These are phyloP conservation scores for Adoxophyes honmai DNA, from an alignment of 1,140 invertebrate species.

Conservation along the genomic window DNA sequence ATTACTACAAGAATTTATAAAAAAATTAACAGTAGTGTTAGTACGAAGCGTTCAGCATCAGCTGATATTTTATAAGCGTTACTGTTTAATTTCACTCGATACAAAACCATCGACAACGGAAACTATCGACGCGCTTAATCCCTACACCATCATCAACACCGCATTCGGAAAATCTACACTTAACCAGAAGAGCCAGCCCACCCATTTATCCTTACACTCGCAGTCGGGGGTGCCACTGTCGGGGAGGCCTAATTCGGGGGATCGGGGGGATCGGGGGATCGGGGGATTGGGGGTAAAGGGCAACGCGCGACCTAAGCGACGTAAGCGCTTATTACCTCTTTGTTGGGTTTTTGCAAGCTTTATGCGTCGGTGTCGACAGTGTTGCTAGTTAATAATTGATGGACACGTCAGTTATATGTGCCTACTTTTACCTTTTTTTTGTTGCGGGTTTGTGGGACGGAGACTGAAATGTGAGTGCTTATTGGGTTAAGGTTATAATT, in stretches of 20 bases:
- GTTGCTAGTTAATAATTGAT: too few species aligned
- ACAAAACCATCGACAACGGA: constrained; percentile 41
- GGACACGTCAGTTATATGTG: too few species aligned
- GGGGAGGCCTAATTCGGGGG: constrained; percentile 48
- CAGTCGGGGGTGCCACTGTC: constrained; percentile 32
- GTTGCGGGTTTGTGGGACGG: too few species aligned
- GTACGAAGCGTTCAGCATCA: too few species aligned
- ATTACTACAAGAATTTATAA: too few species aligned
- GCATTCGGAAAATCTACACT: constrained; percentile 77
- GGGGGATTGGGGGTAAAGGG: constrained; percentile 43
- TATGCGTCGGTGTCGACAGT: constrained; percentile 7
- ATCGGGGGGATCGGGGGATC: too few species aligned
- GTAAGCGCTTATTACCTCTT: constrained; percentile 49
- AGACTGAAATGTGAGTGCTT: too few species aligned
- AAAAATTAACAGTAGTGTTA: too few species aligned
- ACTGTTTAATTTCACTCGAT: too few species aligned
- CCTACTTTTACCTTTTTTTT: too few species aligned
- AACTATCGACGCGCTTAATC: constrained; percentile 28
- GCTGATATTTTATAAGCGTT: too few species aligned
- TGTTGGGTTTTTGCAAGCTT: constrained; percentile 23
- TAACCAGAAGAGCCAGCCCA: constrained; percentile 75
- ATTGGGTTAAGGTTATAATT: too few species aligned
- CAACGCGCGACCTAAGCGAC: constrained; percentile 57
- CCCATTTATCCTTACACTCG: constrained; percentile 75
- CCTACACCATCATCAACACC: constrained; percentile 69